These are phyloP conservation scores for Cliona cf. orientalis DNA, from an alignment of 37 sponge, comb jelly and placozoan species.

Conservation along the genomic window DNA sequence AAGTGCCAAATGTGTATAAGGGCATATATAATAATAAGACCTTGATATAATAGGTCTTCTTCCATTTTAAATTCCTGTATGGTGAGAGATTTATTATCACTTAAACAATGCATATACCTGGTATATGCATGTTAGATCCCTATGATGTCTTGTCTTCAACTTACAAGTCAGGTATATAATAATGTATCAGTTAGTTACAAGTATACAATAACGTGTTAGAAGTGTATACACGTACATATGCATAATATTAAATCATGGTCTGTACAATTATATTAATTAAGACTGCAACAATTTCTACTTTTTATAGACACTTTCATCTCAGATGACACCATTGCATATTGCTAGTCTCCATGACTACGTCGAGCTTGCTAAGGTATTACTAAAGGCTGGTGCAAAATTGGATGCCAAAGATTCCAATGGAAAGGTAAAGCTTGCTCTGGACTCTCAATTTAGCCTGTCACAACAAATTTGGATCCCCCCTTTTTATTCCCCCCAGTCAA, in stretches of 20 bases:
- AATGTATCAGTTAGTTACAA: no score
- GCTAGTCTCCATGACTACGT: constrained; percentile 46
- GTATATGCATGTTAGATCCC: no score
- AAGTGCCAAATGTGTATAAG: no score
- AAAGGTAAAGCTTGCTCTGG: constrained; percentile 59
- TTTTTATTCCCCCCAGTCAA: neutral
- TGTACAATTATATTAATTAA: neutral
- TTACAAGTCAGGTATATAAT: no score
- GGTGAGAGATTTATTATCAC: no score
- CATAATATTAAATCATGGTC: neutral
- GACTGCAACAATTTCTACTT: neutral
- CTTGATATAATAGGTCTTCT: no score
- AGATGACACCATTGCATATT: constrained; percentile 72
- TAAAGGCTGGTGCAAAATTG: constrained; percentile 66
- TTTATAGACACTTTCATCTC: constrained; percentile 12
- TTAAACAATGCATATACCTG: no score
- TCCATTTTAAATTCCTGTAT: no score
- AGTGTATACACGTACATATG: neutral
- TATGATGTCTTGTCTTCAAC: no score
- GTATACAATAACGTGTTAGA: no score
- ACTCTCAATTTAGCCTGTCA: no score
- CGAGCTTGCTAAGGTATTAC: constrained; percentile 39
- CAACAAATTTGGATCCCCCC: neutral
- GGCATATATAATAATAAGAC: no score
- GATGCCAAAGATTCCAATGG: constrained; percentile 73